These are phyloP conservation scores for Alectura lathami DNA, from an alignment of 2,113 vertebrate species.

Conservation along the genomic window DNA sequence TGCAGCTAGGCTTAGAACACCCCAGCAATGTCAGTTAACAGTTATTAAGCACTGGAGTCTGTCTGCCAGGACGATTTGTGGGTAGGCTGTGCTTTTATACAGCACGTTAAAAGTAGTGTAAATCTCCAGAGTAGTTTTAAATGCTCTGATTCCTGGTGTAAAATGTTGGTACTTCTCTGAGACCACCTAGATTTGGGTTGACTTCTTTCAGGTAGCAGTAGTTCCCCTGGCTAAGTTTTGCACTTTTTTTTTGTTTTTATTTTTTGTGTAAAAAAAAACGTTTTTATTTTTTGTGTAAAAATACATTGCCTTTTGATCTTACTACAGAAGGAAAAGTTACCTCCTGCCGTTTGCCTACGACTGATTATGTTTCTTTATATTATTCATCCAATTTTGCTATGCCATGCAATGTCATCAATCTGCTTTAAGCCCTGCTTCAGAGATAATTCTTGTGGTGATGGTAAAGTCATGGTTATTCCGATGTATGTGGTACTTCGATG, in stretches of 20 bases:
- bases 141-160: not conserved
- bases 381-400: not conserved
- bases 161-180: not conserved
- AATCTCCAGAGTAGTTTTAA: not conserved
- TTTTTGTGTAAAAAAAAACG: too few relatives aligned
- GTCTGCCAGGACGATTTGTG: not conserved
- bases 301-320: not conserved
- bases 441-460: not conserved
- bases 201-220: not conserved
- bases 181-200: not conserved
- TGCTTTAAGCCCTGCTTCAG: not conserved
- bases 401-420: not conserved
- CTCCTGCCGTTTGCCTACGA: not conserved
- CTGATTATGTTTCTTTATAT: not conserved
- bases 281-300: too few relatives aligned
- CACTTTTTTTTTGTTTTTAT: too few relatives aligned
- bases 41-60: not conserved
- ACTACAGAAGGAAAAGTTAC: not conserved
- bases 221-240: not conserved
- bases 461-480: not conserved
- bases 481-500: not conserved
- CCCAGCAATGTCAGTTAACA: not conserved
- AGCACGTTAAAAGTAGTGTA: not conserved
- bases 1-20: not conserved
- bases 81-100: not conserved